Percentiles rank a stretch among this genome's conserved stretches.
These are phyloP conservation scores for Eupithecia inturbata DNA, from an alignment of 2,888 invertebrate species.

Conservation along the genomic window DNA sequence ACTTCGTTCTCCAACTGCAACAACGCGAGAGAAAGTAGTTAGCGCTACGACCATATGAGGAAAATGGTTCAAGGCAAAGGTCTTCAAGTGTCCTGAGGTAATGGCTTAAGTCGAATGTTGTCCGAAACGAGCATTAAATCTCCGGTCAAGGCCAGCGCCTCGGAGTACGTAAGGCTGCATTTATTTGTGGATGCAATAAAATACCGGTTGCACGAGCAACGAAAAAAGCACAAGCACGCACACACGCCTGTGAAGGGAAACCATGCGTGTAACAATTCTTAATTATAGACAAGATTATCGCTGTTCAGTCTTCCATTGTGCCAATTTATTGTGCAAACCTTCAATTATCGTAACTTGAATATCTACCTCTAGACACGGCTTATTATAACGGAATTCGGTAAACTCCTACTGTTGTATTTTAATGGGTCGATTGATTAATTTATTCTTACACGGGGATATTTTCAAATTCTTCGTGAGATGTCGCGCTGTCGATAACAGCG, in stretches of 20 bases:
- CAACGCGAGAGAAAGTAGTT: constrained; percentile 56
- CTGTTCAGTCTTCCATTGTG: constrained; percentile 37
- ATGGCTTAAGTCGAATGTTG: constrained; percentile 56
- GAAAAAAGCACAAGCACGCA: constrained; percentile 48
- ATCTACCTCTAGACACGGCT: constrained; percentile 49
- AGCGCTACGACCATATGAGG: constrained; percentile 48
- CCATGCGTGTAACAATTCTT: constrained; percentile 49
- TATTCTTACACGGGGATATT: constrained; percentile 9
- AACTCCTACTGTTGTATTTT: constrained; percentile 49
- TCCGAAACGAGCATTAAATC: constrained; percentile 58
- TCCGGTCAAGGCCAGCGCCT: constrained; percentile 66
- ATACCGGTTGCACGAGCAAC: constrained; percentile 54
- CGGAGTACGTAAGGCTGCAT: constrained; percentile 51
- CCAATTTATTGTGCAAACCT: constrained; percentile 47
- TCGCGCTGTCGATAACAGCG: no score
- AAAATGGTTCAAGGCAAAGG: constrained; percentile 61
- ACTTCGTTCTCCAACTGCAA: constrained; percentile 85
- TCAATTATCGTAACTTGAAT: constrained; percentile 41
- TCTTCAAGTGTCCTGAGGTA: constrained; percentile 53
- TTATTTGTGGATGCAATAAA: constrained; percentile 60
- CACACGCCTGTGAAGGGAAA: constrained; percentile 39
- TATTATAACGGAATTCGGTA: constrained; percentile 49
- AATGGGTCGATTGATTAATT: constrained; percentile 29
- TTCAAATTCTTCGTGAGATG: constrained; percentile 7
- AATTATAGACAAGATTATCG: constrained; percentile 44